Evolutionary conservation across 2,888 invertebrate genomes (phyloP), one percentile per base, ranked within the genome.

Genomic region (Micropterix aruncella): DNA sequence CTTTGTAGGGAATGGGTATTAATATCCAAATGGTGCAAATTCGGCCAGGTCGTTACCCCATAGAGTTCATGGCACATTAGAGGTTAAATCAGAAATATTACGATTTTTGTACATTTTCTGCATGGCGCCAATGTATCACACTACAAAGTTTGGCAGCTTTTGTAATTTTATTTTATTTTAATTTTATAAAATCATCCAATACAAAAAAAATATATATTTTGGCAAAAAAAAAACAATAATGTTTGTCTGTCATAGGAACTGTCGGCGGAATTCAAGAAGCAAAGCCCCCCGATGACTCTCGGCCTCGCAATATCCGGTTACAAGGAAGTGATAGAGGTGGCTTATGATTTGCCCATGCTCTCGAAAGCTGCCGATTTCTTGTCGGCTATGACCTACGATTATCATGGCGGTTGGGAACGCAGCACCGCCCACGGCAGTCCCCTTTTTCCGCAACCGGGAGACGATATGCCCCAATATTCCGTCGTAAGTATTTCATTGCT

Each of bases 241-340:
- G n/a, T n/a, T n/a, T n/a, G n/a, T n/a, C n/a, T 15, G 5, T 38
- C 38, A 15, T 53, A 81, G 75, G 84, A 86, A 63, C 53, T 87
- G 47, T 70, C 75, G 18, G 63, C 65, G 49, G 81, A 78, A 38
- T 77, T 86, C 52, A 64, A 73, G 40, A 63, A 64, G 44, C 77
- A 82, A 52, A 66, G 61, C 15, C 78, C 80, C 2, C 76, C 73
- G n/a, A 70, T 92, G 57, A 74, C 81, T 38, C 60, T 94, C 19
- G 87, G 90, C 1, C 81, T 88, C 0, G 83, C 90, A 0, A 74
- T 93, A 39, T 91, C 92, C 0, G 92, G 93, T 0, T 92, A 93
- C 57, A 87, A 88, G 54, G 89, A 91, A 63, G 88, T 93, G 1
- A 90, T 94, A 40, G 84, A 84, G 48, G 75, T 79, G 9, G 91